A percentile compares a stretch with the other conserved stretches of the same genome.
Evolutionary conservation across 2,888 invertebrate species (phyloP).

Genomic region (Lasioglossum calceatum): DNA sequence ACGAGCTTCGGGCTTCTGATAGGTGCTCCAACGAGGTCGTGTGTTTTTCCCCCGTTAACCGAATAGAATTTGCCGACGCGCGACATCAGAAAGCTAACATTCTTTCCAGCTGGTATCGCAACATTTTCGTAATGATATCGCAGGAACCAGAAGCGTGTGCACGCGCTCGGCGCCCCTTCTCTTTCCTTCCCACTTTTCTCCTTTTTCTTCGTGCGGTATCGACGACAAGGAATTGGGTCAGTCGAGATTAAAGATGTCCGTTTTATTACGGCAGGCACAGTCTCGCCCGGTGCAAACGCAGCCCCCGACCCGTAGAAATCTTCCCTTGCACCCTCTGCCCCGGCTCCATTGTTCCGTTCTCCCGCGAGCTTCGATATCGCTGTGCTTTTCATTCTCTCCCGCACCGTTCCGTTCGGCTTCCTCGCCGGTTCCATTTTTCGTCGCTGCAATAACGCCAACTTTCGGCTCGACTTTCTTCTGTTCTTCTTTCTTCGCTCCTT

Average conservation of each 20-base stretch:
- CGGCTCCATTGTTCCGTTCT: not conserved
- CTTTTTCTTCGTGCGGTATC: not conserved
- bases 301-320: not conserved
- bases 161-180: too few relatives aligned
- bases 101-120: not conserved
- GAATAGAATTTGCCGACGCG: not conserved
- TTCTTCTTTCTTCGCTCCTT: not conserved
- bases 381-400: not conserved
- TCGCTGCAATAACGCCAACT: not conserved
- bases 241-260: constrained; percentile 10
- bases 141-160: not conserved
- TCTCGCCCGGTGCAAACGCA: not conserved
- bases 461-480: not conserved
- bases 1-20: not conserved
- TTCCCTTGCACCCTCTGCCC: not conserved
- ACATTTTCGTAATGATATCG: constrained; percentile 7
- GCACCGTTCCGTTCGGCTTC: not conserved
- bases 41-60: not conserved
- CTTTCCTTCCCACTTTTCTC: not conserved
- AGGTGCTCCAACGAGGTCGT: not conserved
- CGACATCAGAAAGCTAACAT: not conserved
- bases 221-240: constrained; percentile 23
- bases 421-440: not conserved
- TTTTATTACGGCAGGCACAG: constrained; percentile 17
- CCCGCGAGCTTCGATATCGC: not conserved